phyloP scores from a whole-genome alignment of 2,113 vertebrate species.

The Apaloderma vittatum region DNA sequence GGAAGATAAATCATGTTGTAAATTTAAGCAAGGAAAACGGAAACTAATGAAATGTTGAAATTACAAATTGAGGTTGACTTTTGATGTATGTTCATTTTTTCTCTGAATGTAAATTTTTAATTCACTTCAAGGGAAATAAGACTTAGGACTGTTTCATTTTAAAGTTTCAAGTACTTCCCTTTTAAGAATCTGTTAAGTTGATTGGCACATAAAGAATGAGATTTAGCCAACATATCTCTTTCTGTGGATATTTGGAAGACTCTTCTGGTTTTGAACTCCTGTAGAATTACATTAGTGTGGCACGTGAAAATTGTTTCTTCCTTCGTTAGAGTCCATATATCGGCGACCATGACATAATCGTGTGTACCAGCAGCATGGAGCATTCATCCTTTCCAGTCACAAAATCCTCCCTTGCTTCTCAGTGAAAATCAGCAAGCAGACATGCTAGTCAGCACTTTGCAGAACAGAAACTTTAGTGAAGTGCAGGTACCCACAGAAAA shows the following conservation, averaged over 20 bases:
- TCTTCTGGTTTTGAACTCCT: not conserved
- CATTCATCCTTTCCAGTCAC: not conserved
- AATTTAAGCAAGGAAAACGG: not conserved
- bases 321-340: not conserved
- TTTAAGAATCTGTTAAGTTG: not conserved
- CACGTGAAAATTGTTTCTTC: not conserved
- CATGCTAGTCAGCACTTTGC: not conserved
- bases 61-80: not conserved
- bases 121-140: not conserved
- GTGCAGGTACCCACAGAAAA: not conserved
- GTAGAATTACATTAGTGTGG: not conserved
- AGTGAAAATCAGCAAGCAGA: not conserved
- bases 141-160: not conserved
- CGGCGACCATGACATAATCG: not conserved
- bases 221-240: not conserved
- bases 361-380: not conserved
- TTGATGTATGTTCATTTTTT: not conserved
- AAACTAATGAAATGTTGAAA: conserved; percentile 7
- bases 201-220: not conserved
- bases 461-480: not conserved
- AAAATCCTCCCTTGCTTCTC: not conserved
- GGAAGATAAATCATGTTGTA: not conserved
- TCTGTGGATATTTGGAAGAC: not conserved
- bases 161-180: not conserved
- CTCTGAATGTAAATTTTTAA: not conserved